Evolutionary conservation across 2,888 invertebrate genomes (phyloP), one percentile per base, ranked within the genome.

Genomic region (Dicycla oo): DNA sequence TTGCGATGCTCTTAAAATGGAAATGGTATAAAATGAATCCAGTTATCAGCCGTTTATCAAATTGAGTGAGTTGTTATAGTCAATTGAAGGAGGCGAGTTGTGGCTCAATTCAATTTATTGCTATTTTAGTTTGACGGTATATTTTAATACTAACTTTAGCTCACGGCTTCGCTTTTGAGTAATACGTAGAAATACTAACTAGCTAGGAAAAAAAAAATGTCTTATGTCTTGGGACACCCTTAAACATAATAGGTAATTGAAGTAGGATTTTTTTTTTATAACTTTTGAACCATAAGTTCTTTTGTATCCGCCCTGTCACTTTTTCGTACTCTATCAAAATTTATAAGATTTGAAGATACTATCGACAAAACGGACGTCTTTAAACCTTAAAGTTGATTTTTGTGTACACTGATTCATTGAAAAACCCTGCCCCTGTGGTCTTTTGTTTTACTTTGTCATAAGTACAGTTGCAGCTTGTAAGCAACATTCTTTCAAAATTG

Each of bases 1-100:
- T 73, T 53, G 61, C 51, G 45, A 53, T 43, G 62, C 30, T 78
- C 53, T 78, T 51, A 40, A 70, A 75, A 83, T 70, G 64, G 58
- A 56, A 74, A 66, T 83, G 47, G 58, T 75, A 68, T 64, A 57
- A 43, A 64, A 54, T 66, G 20, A 54, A 75, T 26, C 13, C 40
- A 75, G 81, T 54, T 62, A 81, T 63, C 78, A 78, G 61, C 23
- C 40, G 79, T 78, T 78, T 65, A 78, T 78, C 56, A 61, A 78
- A 53, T 70, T 69, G 61, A 76, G 49, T 77, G 81, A 75, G 58
- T 81, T 76, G 76, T 66, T 81, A 81, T 38, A 81, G 47, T 49
- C 60, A 77, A 81, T 77, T 67, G 61, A 66, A 81, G 64, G 47
- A 66, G 58, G 51, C 57, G 81, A 75, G 67, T 54, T 58, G 81